Evolutionary conservation across 1,140 invertebrate species (phyloP), one percentile per base, ranked within the genome.

Genomic region (Plectus sambesii): DNA sequence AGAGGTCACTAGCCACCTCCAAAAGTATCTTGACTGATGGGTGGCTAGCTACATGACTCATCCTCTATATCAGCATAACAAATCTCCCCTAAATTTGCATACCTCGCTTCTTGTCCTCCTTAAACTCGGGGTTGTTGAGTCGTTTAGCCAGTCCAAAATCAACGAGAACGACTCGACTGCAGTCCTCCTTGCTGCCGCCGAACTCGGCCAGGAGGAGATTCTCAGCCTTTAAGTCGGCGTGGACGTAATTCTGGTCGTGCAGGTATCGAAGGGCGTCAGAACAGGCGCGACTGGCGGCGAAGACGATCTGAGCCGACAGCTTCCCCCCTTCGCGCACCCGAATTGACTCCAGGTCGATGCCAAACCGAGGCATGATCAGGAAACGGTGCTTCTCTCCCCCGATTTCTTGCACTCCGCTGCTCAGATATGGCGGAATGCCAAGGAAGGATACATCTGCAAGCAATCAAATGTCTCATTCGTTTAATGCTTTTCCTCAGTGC

Each of bases 131-230:
- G 55, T 80, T 78, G 35, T 80, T 68, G 72, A 83, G 94, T 64
- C 85, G 83, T 38, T 81, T 83, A 5, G 87, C 87, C 36, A 96
- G 72, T 3, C 90, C 90, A 75, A 81, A 96, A 74, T 96, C 90
- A 25, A 93, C 79, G 15, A 96, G 75, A 72, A 84, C 90, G 5
- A 89, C 80, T 70, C 84, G 79, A 17, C 17, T 12, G 12, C 81
- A 78, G 71, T 88, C 17, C 30, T 12, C 12, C 30, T 12, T 12
- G 30, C 12, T 33, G 17, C 12, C 30, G 17, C 12, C 12, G 12
- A 33, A 12, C 12, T 33, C 30, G 47, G 69, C 69, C 8, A 72
- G 47, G 12, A 72, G 43, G 12, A 72, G 49, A 55, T 72, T 72
- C 48, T 72, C 71, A 55, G 70, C 71, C 52, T 72, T 72, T 26